These are phyloP conservation scores for Bugulina stolonifera DNA, from an alignment of 2,888 invertebrate species.

Conservation along the genomic window DNA sequence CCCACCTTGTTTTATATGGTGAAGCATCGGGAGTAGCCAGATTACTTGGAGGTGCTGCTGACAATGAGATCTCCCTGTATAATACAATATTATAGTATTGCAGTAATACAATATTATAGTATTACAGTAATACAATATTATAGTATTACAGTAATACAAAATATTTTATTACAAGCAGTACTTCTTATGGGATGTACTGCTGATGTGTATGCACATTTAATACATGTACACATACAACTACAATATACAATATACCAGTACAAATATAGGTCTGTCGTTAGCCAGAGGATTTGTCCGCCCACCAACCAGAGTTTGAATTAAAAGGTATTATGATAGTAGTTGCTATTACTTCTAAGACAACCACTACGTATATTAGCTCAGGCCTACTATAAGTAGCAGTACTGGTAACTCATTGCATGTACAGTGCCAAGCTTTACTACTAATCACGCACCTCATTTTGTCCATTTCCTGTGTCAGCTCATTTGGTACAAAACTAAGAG, in stretches of 20 bases:
- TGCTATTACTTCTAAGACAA: too few relatives aligned
- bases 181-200: too few relatives aligned
- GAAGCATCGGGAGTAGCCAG: neutral
- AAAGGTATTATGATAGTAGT: too few relatives aligned
- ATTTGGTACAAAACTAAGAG: slow-evolving; percentile 9
- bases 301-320: too few relatives aligned
- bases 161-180: too few relatives aligned
- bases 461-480: neutral
- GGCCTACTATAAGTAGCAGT: neutral
- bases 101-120: neutral
- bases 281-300: too few relatives aligned
- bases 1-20: neutral
- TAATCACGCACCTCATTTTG: neutral
- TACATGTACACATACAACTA: too few relatives aligned
- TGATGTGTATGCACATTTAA: too few relatives aligned
- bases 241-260: too few relatives aligned
- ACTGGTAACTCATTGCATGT: neutral
- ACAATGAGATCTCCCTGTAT: slow-evolving; percentile 3
- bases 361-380: too few relatives aligned
- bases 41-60: neutral
- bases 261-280: too few relatives aligned
- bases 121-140: neutral
- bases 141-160: too few relatives aligned
- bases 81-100: neutral
- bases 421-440: neutral